phyloP scores from a whole-genome alignment of 2,888 invertebrate genomes.

The Adelognathus sp. region DNA sequence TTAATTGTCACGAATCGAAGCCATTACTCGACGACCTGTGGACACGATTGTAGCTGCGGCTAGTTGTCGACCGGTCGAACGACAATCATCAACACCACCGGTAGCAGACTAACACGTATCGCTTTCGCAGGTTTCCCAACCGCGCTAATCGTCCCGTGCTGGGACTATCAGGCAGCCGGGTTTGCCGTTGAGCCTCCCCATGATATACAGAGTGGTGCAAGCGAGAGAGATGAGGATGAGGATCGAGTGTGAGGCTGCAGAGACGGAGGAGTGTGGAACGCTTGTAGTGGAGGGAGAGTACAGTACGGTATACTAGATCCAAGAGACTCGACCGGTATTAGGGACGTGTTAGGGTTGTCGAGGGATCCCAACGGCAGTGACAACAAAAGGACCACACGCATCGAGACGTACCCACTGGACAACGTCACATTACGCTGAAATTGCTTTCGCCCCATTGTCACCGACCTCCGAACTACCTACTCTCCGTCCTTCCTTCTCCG shows the following conservation, averaged over 20 bases:
- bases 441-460: conserved; percentile 61
- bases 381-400: conserved; percentile 79
- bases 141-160: conserved; percentile 74
- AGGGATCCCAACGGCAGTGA: conserved; percentile 73
- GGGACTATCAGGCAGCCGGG: conserved; percentile 69
- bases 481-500: background rate
- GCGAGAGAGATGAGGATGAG: conserved; percentile 41
- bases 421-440: conserved; percentile 75
- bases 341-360: conserved; percentile 79
- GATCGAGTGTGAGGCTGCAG: conserved; percentile 36
- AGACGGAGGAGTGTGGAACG: conserved; percentile 26
- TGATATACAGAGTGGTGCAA: conserved; percentile 62
- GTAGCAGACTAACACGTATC: conserved; percentile 56
- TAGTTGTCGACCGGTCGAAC: conserved; percentile 25
- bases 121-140: conserved; percentile 69
- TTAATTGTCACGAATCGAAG: conserved; percentile 4
- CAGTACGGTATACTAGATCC: conserved; percentile 28
- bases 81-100: conserved; percentile 51
- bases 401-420: conserved; percentile 76
- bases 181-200: conserved; percentile 60
- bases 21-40: background rate
- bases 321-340: conserved; percentile 75
- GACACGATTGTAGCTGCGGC: background rate
- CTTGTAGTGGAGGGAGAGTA: conserved; percentile 5
- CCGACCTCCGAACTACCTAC: background rate